Evolutionary conservation across 2,113 vertebrate species (phyloP), one percentile per base, ranked within the genome.

Genomic region (Gavialis gangeticus): DNA sequence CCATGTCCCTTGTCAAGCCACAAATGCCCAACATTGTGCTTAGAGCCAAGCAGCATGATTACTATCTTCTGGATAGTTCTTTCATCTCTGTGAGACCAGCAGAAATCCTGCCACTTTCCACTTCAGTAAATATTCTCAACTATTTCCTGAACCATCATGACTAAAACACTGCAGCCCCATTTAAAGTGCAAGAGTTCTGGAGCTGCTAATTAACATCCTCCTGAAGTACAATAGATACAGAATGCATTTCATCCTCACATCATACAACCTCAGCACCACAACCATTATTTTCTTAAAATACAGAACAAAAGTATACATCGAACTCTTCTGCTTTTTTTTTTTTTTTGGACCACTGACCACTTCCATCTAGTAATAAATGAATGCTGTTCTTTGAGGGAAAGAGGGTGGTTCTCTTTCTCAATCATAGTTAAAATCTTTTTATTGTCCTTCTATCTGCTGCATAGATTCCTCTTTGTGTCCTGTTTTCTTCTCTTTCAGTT

Each of bases 401-500:
- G 30, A n/a, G 69, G 67, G 56, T 6, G 76, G 67, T 75, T 57
- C 46, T 46, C 46, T 46, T 46, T 46, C 46, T 46, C 46, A 46
- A 55, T 25, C n/a, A 54, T 4, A 62, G 60, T 58, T 37, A 87
- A 79, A 62, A 8, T 75, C 28, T 17, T 15, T 25, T 34, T 75
- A 54, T 22, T 22, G 21, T 79, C 59, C 25, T 67, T 64, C 64
- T 37, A 30, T 79, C 64, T 82, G 28, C 21, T 66, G 62, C 34
- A 91, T 66, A 89, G n/a, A 62, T 55, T 7, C 21, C 22, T 15
- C 4, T 79, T 56, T 21, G 30, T 3, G 11, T 25, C 75, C 27
- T 79, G 34, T 85, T 86, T 0, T 0, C 37, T 55, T 30, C 10
- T 30, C 10, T 27, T 27, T 12, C 3, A 25, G 27, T 62, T 69